Evolutionary conservation across 2,113 vertebrate species (phyloP), one percentile per base, ranked within the genome.

Genomic region (Camelus dromedarius): DNA sequence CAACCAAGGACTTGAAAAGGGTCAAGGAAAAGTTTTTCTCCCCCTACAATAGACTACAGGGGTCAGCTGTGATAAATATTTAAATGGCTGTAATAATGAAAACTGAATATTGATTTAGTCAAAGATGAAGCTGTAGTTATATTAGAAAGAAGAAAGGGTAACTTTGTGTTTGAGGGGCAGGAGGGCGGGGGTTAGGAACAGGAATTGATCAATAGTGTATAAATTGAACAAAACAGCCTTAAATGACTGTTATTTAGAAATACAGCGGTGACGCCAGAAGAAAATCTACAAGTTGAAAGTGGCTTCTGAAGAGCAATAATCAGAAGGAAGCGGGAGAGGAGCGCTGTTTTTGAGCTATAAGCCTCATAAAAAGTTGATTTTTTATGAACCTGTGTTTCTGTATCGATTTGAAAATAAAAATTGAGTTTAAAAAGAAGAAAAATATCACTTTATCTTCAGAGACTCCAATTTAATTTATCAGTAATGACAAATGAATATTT

Each of bases 331-430:
- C 2, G 7, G 28, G 4, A 69, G 13, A 58, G 84, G 35, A 58
- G 9, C 3, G 6, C 7, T 50, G 0, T 50, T 84, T 72, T 32
- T 12, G 60, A 91, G 83, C 83, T 50, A 72, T 4, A 50, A 52
- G 15, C 32, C 54, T 90, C 88, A n/a, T 42, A 48, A 93, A 73
- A 76, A 56, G 8, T 84, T 64, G 20, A 50, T 73, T 94, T 77
- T 93, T 16, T 35, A 35, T 35, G 35, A 52, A 93, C 54, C 46
- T 10, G 70, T 2, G 1, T 56, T 12, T 66, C 6, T 75, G 28
- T 32, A 66, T 35, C 30, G 35, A 6, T 35, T 95, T 5, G 6
- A 86, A 85, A 94, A 72, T 94, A 95, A 97, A 95, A 69, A 54
- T 32, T 22, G 15, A 84, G 8, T 28, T 77, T 95, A 94, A 72